Evolutionary conservation across 2,113 vertebrate species (phyloP).

Genomic region (Columba livia): DNA sequence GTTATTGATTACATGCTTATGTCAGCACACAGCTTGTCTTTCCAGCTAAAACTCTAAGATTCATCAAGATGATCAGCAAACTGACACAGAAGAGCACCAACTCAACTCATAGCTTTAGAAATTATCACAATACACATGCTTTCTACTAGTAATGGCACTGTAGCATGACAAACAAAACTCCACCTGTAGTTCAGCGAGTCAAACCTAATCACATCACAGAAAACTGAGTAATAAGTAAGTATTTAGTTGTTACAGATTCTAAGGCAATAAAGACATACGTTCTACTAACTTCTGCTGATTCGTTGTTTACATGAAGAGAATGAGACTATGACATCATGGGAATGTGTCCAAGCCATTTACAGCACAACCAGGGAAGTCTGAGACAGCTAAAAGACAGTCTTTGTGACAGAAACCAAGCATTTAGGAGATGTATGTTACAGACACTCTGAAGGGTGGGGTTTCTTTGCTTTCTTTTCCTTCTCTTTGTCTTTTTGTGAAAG

Average conservation of each 20-base stretch:
- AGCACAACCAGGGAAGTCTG: neutral
- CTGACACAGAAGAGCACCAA: neutral
- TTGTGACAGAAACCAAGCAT: neutral
- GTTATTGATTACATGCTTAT: neutral
- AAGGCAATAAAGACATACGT: neutral
- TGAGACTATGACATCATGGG: no score
- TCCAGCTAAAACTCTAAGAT: neutral
- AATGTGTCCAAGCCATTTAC: neutral
- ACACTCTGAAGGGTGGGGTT: fast-evolving
- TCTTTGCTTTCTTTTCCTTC: no score
- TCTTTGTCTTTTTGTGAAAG: neutral
- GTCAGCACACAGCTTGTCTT: neutral
- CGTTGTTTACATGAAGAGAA: neutral
- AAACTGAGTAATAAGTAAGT: neutral
- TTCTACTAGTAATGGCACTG: neutral
- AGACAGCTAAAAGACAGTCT: neutral
- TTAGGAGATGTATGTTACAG: neutral
- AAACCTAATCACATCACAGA: neutral
- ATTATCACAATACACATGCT: neutral
- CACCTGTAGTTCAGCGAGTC: neutral
- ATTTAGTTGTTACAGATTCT: neutral
- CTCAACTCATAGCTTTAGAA: fast-evolving
- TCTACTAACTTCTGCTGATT: neutral
- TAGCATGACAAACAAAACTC: neutral
- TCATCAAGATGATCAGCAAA: neutral